Base-by-base conservation (phyloP, 2,888 invertebrate species). In the Watsonalla binaria region DNA sequence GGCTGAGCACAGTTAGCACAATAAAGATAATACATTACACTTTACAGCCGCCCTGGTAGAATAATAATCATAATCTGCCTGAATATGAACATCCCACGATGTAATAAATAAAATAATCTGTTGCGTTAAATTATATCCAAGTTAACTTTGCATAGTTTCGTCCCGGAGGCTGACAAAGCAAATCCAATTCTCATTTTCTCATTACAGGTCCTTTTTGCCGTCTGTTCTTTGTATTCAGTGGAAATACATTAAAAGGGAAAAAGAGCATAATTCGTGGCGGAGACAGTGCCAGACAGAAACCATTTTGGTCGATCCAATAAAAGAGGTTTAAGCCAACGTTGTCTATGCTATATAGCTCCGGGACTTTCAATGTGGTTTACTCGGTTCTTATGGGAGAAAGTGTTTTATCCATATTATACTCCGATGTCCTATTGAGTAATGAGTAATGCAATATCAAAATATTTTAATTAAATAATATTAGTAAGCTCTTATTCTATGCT, bases 181-280 rank as follows among this genome's bases (percentile, higher is more conserved):
- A 84, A 82, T 78, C 72, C 80, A 79, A 84, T 83, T 80, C 81
- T 81, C 81, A 83, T 84, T 85, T 84, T 84, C 82, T 82, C 81
- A 82, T 84, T 84, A 83, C 75, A 65, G 72, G 65, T 71, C 75
- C 66, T 68, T 69, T 78, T 79, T 76, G 70, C 78, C 71, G 76
- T 78, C 81, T 78, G 75, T 70, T 69, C 79, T 80, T 84, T 79
- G 76, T 76, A 75, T 71, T 66, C 68, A 63, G 62, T 50, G 70
- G 64, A 74, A 80, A 79, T 74, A 72, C 75, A 75, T 74, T 72
- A 66, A 65, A 74, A 70, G 62, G 62, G 71, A 70, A 74, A 62
- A 62, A 68, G 51, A 46, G 52, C 48, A 54, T 51, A 51, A 51
- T 52, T 49, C 49, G 33, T 39, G 46, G 49, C 39, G 47, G 47